These are phyloP conservation scores for Bibio marci DNA, from an alignment of 2,888 invertebrate genomes.

Conservation along the genomic window DNA sequence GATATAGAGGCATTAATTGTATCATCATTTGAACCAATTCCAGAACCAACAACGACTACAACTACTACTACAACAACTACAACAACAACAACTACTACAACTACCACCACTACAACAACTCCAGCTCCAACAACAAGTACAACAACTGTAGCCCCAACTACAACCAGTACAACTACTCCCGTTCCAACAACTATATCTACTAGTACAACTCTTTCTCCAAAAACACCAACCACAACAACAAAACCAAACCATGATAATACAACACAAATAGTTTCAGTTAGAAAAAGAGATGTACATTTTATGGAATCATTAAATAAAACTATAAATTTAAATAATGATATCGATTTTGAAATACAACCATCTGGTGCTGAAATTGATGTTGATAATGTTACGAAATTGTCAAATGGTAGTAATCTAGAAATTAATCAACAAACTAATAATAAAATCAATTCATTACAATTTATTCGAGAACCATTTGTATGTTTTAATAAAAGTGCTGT, in stretches of 20 bases:
- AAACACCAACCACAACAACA: constrained; percentile 12
- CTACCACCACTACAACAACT: constrained; percentile 2
- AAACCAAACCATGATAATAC: constrained; percentile 10
- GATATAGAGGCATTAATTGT: constrained; percentile 52
- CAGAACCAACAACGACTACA: constrained; percentile 24
- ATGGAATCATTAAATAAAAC: neutral
- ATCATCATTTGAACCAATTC: constrained; percentile 45
- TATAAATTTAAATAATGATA: neutral
- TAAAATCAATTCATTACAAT: no score
- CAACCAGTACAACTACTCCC: constrained; percentile 1
- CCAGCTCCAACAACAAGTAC: neutral
- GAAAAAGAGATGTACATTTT: neutral
- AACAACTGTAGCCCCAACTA: constrained; percentile 15
- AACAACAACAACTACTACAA: constrained; percentile 3
- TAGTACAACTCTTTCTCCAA: constrained; percentile 3
- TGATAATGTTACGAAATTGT: constrained; percentile 9
- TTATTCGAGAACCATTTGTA: constrained; percentile 26
- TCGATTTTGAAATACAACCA: constrained; percentile 17
- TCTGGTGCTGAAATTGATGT: constrained; percentile 11
- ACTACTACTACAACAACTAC: constrained; percentile 21
- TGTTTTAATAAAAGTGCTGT: constrained; percentile 43
- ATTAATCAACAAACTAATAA: constrained; percentile 5
- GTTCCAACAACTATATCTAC: constrained; percentile 18
- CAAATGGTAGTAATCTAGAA: constrained; percentile 5
- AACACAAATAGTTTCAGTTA: neutral